Evolutionary conservation across 37 sponge, comb jelly and placozoan species (phyloP), one percentile per base, ranked within the genome.

Genomic region (Petrosia ficiformis): DNA sequence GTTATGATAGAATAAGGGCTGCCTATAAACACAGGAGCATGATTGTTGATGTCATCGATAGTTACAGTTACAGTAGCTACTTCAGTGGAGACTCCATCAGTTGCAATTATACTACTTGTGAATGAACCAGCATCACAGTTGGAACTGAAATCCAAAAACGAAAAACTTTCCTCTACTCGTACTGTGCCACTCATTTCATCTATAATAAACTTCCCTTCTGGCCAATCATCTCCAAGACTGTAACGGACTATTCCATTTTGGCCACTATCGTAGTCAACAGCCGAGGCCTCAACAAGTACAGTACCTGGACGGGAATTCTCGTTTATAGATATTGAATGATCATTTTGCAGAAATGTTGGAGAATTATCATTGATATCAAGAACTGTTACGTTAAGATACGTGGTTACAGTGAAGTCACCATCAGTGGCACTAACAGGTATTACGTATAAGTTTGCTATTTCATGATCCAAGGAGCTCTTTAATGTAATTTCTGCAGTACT

Each of bases 301-400:
- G 77, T 65, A 24, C 77, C 81, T 0, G 28, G 35, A 24, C 71
- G 76, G 8, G 38, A 16, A 3, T 52, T 29, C 66, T 89, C 90
- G 24, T 14, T 30, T 0, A 84, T 19, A 0, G 39, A 24, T 2
- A 37, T 40, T 4, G 44, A 25, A 3, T 65, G n/a, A 33, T 59
- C 80, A 30, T 41, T 43, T 1, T 54, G 69, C 1, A n/a, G 32
- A 29, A 91, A 72, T 8, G 40, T 61, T 0, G 96, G 96, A 8
- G 74, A 2, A 40, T 80, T 70, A 37, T 91, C 89, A 42, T 95
- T 95, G 42, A 88, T 79, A 70, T 95, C 92, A 28, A 72, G 69
- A 2, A 95, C 76, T 4, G 61, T 57, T 24, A 95, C 67, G 21
- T 65, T 75, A 31, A 73, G 54, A 42, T 48, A 57, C 10, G 80